A percentile compares a stretch with the other conserved stretches of the same genome.
Evolutionary conservation across 1,140 invertebrate species (phyloP).

Genomic region (Camponotus vicinus): DNA sequence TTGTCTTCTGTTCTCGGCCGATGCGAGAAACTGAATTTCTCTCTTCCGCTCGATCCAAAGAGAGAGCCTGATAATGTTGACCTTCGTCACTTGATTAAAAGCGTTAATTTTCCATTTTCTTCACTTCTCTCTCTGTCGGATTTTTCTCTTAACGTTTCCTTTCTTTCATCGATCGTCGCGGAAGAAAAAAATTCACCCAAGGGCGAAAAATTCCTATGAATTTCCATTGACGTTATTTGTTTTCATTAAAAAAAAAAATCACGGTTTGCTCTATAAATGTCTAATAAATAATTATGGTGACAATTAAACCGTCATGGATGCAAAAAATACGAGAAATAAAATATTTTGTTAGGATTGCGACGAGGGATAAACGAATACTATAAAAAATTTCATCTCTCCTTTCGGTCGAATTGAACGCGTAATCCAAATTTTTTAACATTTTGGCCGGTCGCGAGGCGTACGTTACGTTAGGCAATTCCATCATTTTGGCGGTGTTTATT

Average conservation of each 20-base stretch:
- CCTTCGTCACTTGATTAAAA: not conserved
- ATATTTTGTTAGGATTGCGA: not conserved
- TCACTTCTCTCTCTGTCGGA: not conserved
- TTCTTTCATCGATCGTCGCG: not conserved
- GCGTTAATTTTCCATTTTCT: not conserved
- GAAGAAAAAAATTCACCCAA: not conserved
- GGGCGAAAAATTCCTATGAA: not conserved
- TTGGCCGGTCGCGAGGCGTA: not conserved
- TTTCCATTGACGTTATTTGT: too few species aligned
- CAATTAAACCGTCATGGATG: not conserved
- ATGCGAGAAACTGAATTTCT: not conserved
- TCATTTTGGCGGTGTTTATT: constrained; percentile 1
- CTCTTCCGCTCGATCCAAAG: not conserved
- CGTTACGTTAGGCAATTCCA: not conserved
- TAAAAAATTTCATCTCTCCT: not conserved
- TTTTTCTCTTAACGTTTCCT: not conserved
- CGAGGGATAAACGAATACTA: too few species aligned
- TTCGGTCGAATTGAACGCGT: not conserved
- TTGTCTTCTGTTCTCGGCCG: constrained; percentile 3
- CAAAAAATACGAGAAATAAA: not conserved
- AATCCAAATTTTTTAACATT: not conserved
- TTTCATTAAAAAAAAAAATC: not conserved
- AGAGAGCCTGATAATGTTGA: not conserved
- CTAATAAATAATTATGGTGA: not conserved
- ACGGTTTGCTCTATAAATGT: not conserved